Evolutionary conservation across 2,797 vertebrate species (phyloP), one percentile per base, ranked within the genome.

Genomic region (Kryptopterus vitreolus): DNA sequence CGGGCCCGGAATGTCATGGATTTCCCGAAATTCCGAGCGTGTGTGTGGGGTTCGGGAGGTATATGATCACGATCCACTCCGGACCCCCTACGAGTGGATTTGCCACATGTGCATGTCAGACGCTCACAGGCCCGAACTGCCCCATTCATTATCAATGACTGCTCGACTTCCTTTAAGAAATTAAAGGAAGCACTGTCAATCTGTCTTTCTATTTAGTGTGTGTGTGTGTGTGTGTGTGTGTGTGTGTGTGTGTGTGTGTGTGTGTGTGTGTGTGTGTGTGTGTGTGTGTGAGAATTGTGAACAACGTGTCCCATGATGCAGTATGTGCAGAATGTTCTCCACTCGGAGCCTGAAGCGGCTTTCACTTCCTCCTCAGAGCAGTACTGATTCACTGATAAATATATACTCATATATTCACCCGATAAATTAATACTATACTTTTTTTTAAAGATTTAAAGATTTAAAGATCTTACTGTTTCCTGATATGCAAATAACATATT

Each of bases 291-390:
- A n/a, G 82, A 80, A 80, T 53, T 57, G 61, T 57, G 59, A 81
- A 72, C 26, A 61, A 8, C 31, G 31, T 24, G 33, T 46, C 35
- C 22, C 35, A 35, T 73, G 68, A 70, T 63, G 53, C 46, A 75
- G 78, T 72, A 86, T 83, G 53, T 85, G 3, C 70, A 81, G 70
- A 65, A 85, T 83, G 62, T 77, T 10, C 62, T 77, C 31, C 66
- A 33, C 53, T 77, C 16, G 46, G n/a, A 53, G 61, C 48, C 61
- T 53, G 26, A 24, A 35, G 62, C 76, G 35, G 59, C 31, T 53
- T 33, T 63, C 9, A 65, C 61, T 77, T 77, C 75, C 48, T 77
- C 61, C 33, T 65, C 26, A 24, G 61, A 35, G 22, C 72, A 18
- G 55, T 3, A 5, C 33, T 76, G 73, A 76, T 22, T 76, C n/a